phyloP scores from a whole-genome alignment of 2,888 invertebrate species.

The Lumbricus terrestris region DNA sequence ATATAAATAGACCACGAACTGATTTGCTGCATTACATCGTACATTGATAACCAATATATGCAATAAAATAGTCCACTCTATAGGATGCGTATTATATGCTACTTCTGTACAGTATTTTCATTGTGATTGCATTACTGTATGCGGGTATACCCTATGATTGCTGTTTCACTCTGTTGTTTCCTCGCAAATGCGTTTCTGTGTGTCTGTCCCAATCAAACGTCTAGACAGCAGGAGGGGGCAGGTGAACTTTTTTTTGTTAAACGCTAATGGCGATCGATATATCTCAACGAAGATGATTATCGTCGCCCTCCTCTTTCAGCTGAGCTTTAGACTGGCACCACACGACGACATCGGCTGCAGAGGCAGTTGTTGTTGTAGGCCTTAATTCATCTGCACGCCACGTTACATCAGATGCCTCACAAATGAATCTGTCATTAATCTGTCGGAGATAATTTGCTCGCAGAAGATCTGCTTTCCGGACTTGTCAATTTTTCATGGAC shows the following conservation, averaged over 20 bases:
- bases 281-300: too few relatives aligned
- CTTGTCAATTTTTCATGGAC: neutral
- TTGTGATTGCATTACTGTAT: too few relatives aligned
- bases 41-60: too few relatives aligned
- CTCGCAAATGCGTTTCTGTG: neutral
- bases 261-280: neutral
- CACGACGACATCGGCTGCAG: too few relatives aligned
- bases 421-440: neutral
- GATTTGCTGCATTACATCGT: too few relatives aligned
- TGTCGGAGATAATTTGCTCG: neutral
- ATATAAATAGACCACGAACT: too few relatives aligned
- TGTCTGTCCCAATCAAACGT: neutral
- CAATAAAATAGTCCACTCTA: too few relatives aligned
- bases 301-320: too few relatives aligned
- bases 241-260: neutral
- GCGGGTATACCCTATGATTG: too few relatives aligned
- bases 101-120: too few relatives aligned
- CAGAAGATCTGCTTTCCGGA: neutral
- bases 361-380: neutral
- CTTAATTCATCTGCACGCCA: neutral
- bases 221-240: neutral
- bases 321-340: too few relatives aligned
- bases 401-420: neutral
- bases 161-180: neutral
- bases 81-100: too few relatives aligned